phyloP scores from a whole-genome alignment of 2,797 vertebrate genomes.

The Holocentrus rufus region DNA sequence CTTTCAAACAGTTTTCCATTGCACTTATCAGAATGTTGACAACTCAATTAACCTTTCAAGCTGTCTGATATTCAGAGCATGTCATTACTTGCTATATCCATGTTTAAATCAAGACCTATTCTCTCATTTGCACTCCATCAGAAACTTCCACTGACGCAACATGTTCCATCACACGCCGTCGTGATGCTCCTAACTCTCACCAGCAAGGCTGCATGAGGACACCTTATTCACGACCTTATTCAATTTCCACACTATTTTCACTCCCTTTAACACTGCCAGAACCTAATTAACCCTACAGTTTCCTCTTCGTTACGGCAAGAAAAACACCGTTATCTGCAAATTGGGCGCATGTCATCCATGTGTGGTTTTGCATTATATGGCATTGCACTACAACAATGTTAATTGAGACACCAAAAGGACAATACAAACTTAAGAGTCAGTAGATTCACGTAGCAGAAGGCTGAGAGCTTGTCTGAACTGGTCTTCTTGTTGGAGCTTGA shows the following conservation, averaged over 20 bases:
- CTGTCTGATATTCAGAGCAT: constrained; percentile 3
- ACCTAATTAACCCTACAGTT: too few relatives aligned
- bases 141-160: constrained; percentile 3
- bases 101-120: constrained; percentile 9
- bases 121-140: not conserved
- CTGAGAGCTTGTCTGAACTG: too few relatives aligned
- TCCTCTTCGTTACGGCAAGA: too few relatives aligned
- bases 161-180: not conserved
- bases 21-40: constrained; percentile 23
- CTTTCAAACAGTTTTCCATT: constrained; percentile 17
- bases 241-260: too few relatives aligned
- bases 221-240: too few relatives aligned
- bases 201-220: too few relatives aligned
- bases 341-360: too few relatives aligned
- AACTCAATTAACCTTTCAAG: not conserved
- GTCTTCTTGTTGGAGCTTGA: not conserved
- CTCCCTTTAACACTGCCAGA: too few relatives aligned
- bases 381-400: too few relatives aligned
- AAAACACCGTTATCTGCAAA: too few relatives aligned
- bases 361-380: too few relatives aligned
- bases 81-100: not conserved
- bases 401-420: too few relatives aligned
- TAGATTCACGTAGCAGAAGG: not conserved
- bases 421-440: not conserved
- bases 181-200: not conserved